phyloP scores from a whole-genome alignment of 2,113 vertebrate species.

The Channa maculata region DNA sequence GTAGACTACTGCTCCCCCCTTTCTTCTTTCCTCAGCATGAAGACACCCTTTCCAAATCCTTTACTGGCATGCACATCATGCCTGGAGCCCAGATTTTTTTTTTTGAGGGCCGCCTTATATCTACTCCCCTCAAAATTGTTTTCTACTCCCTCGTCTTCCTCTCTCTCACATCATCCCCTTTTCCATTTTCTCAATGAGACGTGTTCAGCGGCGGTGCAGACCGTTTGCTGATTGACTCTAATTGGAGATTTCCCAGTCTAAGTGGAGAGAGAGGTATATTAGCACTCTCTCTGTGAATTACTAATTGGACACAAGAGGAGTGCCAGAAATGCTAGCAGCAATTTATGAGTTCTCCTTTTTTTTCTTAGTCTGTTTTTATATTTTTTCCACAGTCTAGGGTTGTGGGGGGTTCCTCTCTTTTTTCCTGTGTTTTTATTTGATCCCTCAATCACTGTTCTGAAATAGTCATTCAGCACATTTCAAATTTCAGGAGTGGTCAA shows the following conservation, averaged over 20 bases:
- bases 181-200: constrained; percentile 74
- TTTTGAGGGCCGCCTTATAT: constrained; percentile 67
- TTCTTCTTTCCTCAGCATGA: constrained; percentile 66
- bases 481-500: constrained; percentile 13
- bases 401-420: constrained; percentile 65
- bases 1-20: constrained; percentile 19
- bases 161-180: constrained; percentile 80
- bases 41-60: constrained; percentile 81
- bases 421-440: constrained; percentile 78
- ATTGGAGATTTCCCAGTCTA: constrained; percentile 96
- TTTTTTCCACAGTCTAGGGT: constrained; percentile 1
- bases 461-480: constrained; percentile 26
- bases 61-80: constrained; percentile 71
- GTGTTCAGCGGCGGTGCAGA: constrained; percentile 84
- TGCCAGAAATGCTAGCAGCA: constrained; percentile 85
- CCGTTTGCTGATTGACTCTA: constrained; percentile 94
- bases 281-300: constrained; percentile 90
- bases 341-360: constrained; percentile 79
- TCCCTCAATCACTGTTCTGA: constrained; percentile 34
- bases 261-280: constrained; percentile 90
- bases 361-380: constrained; percentile 24
- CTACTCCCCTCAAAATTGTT: constrained; percentile 74
- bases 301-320: constrained; percentile 94
- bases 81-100: constrained; percentile 60
- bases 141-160: constrained; percentile 82